Evolutionary conservation across 2,113 vertebrate genomes (phyloP).

Genomic region (Larimichthys crocea): DNA sequence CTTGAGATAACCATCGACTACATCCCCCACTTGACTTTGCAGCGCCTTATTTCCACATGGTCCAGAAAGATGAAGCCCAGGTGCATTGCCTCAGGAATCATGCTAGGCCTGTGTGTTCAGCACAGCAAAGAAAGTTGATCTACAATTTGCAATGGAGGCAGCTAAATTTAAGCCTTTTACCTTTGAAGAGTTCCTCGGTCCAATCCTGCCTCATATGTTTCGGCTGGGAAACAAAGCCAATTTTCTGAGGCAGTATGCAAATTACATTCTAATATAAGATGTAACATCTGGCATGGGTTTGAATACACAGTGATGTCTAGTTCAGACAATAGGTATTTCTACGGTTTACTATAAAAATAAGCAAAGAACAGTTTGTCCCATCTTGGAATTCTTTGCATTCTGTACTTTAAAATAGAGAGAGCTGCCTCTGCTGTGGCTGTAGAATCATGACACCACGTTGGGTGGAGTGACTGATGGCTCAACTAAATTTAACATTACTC

Average conservation of each 20-base stretch:
- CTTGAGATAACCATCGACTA: slow-evolving; percentile 76
- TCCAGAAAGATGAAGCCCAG: slow-evolving; percentile 82
- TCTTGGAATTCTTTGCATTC: slow-evolving; percentile 42
- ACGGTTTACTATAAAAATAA: slow-evolving; percentile 22
- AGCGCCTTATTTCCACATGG: slow-evolving; percentile 74
- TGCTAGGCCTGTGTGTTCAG: slow-evolving; percentile 65
- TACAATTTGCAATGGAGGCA: slow-evolving; percentile 81
- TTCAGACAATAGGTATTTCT: slow-evolving; percentile 6
- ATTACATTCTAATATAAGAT: slow-evolving; percentile 63
- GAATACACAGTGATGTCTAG: slow-evolving; percentile 37
- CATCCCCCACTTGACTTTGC: slow-evolving; percentile 75
- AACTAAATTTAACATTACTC: slow-evolving; percentile 78
- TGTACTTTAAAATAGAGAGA: slow-evolving; percentile 10
- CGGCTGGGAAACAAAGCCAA: slow-evolving; percentile 49
- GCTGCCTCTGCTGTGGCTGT: slow-evolving; percentile 47
- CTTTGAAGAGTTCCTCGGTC: slow-evolving; percentile 71
- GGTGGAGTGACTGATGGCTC: slow-evolving; percentile 78
- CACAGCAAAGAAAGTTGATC: slow-evolving; percentile 80
- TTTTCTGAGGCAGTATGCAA: slow-evolving; percentile 69
- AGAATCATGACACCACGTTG: slow-evolving; percentile 74
- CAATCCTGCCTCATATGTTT: slow-evolving; percentile 72
- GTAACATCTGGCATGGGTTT: slow-evolving; percentile 62
- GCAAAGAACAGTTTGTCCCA: slow-evolving; percentile 23
- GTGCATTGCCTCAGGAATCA: slow-evolving; percentile 83
- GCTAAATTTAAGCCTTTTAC: slow-evolving; percentile 71